These are phyloP conservation scores for Actinemys pallida DNA, from an alignment of 2,113 vertebrate genomes.

Conservation along the genomic window DNA sequence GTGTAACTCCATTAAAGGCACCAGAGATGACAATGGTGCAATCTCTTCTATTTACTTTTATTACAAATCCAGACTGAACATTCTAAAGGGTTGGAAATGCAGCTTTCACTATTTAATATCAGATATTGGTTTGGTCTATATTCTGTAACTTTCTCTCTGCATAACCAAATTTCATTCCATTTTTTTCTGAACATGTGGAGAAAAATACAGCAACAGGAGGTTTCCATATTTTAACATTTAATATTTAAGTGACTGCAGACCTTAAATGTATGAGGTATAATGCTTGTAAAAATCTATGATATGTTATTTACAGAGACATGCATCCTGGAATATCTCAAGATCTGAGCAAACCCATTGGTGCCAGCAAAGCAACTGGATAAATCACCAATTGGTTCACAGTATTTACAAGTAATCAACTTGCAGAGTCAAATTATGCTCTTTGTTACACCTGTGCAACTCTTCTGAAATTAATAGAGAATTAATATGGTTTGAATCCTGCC, in stretches of 20 bases:
- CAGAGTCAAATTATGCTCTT: background rate
- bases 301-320: background rate
- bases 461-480: background rate
- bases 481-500: background rate
- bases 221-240: background rate
- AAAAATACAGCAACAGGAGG: background rate
- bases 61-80: background rate
- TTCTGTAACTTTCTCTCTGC: accelerated
- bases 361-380: background rate
- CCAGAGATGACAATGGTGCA: background rate
- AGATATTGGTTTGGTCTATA: background rate
- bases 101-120: background rate
- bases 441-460: background rate
- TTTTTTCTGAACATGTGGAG: background rate
- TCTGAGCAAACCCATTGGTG: accelerated
- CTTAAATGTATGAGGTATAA: background rate
- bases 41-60: background rate
- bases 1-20: background rate
- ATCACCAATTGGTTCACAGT: background rate
- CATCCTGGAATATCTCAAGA: background rate
- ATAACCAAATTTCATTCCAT: background rate
- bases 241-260: background rate
- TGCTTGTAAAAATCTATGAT: background rate
- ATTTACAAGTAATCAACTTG: background rate
- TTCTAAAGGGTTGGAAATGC: background rate